Evolutionary conservation across 2,113 vertebrate genomes (phyloP), one percentile per base, ranked within the genome.

Genomic region (Perccottus glenii): DNA sequence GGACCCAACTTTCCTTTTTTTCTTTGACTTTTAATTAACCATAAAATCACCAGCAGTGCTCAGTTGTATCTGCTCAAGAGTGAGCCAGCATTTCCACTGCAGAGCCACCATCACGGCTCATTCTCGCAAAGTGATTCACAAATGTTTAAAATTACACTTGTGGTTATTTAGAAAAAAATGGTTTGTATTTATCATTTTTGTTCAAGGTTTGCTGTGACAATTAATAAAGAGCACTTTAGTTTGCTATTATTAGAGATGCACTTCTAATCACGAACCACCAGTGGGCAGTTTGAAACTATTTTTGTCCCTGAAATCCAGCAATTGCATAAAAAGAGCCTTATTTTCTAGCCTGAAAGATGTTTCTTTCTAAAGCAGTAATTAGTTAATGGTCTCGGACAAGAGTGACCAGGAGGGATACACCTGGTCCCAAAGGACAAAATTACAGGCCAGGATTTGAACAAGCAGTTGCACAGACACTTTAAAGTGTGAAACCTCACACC

Each of bases 251-350:
- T 15, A 3, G 5, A 9, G 51, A 14, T 88, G 87, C 53, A 85
- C 33, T 83, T 60, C 80, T 71, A 32, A 69, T 44, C 43, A 11
- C 59, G 5, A 35, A 53, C 88, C 88, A 89, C 81, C 68, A 90
- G 86, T 74, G 85, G 89, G 89, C 88, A 87, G 88, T 66, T 70
- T 76, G 14, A 51, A 77, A 78, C 87, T 1, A 53, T 67, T 47
- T 80, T 73, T 70, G 48, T 46, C 6, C 9, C 48, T 58, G 38
- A 14, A 47, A 52, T 15, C 44, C 49, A 36, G 59, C 44, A 64
- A 46, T 49, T 49, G 44, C 59, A 66, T 7, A 11, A 67, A 5
- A 15, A 10, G 14, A 35, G 35, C 12, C 32, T 51, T 47, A 56
- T 46, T 48, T 53, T 9, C 35, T 19, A 9, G 58, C 53, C 27